Evolutionary conservation across 1,140 invertebrate species (phyloP), one percentile per base, ranked within the genome.

Genomic region (Saccostrea glomerata): DNA sequence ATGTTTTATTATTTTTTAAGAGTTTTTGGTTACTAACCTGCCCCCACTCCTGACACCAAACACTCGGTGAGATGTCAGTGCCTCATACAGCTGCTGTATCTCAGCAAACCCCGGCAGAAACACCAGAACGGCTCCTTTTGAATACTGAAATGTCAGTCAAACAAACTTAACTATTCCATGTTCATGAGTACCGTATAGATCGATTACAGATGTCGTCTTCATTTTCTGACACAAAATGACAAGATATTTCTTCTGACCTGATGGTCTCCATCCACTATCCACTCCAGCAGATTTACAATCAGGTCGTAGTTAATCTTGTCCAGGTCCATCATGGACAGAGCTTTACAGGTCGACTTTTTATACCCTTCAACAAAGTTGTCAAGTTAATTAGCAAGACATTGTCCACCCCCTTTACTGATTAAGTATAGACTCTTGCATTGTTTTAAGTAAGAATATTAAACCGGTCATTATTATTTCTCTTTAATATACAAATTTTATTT

Each of bases 41-140:
- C 84, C 82, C 84, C 90, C 92, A 83, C 93, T 96, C 92, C 96
- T 96, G 2, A 96, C 95, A 85, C 96, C 96, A 93, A 98, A 97
- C 9, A 96, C 95, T 30, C 96, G 95, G 93, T 97, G 96, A 23
- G 96, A 96, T 73, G 94, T 93, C 5, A 98, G 94, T 89, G 96
- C 95, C 89, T 98, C 97, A 92, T 97, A 96, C 6, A 98, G 92
- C 0, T 96, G 93, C 92, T 97, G 97, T 56, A 98, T 98, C 94
- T 98, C 98, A 7, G 96, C 96, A 88, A 98, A 96, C 4, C 97
- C 97, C 0, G 97, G 97, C 85, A 98, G 92, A 93, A 98, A 98
- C 87, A 98, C 93, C 17, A 94, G 85, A n/a, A 94, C 89, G 55
- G 94, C 94, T 17, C 94, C 94, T 30, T 83, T 83, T 77, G 91